Base-by-base conservation (phyloP, 2,888 invertebrate genomes). In the Cephalotes varians region DNA sequence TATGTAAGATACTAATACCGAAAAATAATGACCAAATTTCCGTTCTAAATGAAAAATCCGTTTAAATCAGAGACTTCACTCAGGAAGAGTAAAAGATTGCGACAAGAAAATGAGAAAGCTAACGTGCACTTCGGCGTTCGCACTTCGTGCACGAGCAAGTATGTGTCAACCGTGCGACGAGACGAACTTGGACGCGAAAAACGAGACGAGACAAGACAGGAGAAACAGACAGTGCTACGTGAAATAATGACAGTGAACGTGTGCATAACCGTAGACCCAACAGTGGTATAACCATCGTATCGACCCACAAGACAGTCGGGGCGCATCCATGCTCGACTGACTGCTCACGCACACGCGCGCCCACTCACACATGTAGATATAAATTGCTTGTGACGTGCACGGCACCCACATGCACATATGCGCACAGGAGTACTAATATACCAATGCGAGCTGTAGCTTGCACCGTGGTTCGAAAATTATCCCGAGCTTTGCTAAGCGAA, bases 281-380 rank as follows among this genome's bases (percentile, higher is more conserved):
- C 82, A 72, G 83, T 77, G 83, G 81, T 88, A 86, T 82, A 87
- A 87, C 89, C 87, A 85, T 86, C 88, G 85, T 91, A 91, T 91
- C 90, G 91, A 91, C 88, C 91, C 87, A 86, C 85, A 90, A 90
- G 90, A 85, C 82, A 69, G 49, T 37, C 40, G 77, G 44, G n/a
- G 51, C 64, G 77, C 77, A 64, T 76, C 77, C 31, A 56, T 31
- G 72, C 72, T 77, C 77, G 73, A 77, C 56, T 56, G 76, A 76
- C 69, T 76, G 74, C 54, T 71, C 77, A 64, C 72, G 64, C 54
- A 77, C 12, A 71, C 71, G 54, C 31, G 28, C 54, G 25, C 21
- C 12, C 21, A 54, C 10, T 3, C 54, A 21, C 34, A 25, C 65
- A 56, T 40, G 15, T 21, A 54, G 40, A 15, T 44, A 44, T 58